phyloP scores from a whole-genome alignment of 2,888 invertebrate species.

The Galerucella pusilla region DNA sequence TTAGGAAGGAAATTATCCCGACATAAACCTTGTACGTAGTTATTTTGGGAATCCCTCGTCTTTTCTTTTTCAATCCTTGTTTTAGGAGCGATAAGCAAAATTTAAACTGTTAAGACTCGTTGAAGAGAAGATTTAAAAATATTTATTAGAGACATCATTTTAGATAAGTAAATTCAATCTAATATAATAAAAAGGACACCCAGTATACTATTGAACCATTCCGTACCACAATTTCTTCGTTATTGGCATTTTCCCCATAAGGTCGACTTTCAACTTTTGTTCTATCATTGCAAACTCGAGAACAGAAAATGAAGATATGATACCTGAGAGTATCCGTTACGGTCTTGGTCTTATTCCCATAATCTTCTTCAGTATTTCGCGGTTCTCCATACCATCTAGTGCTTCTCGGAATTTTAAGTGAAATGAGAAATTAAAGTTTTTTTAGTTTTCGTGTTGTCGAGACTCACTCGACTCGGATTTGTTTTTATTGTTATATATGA shows the following conservation, averaged over 20 bases:
- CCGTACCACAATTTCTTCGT: neutral
- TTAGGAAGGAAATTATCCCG: too few relatives aligned
- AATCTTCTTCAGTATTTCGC: slow-evolving; percentile 39
- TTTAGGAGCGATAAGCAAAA: too few relatives aligned
- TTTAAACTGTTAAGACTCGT: too few relatives aligned
- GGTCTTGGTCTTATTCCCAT: slow-evolving; percentile 25
- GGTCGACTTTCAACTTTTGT: slow-evolving; percentile 20
- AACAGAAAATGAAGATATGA: slow-evolving; percentile 27
- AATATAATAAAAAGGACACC: neutral
- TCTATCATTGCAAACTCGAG: slow-evolving; percentile 24
- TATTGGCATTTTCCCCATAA: slow-evolving; percentile 6
- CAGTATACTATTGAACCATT: neutral
- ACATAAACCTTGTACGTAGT: too few relatives aligned
- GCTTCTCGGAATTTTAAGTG: slow-evolving; percentile 43
- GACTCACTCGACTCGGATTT: slow-evolving; percentile 12
- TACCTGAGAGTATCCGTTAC: slow-evolving; percentile 26
- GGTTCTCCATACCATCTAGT: slow-evolving; percentile 33
- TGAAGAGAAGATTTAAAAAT: too few relatives aligned
- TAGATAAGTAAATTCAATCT: too few relatives aligned
- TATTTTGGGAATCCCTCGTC: too few relatives aligned
- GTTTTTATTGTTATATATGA: slow-evolving; percentile 8
- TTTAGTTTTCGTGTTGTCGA: slow-evolving; percentile 14
- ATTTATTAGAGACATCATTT: too few relatives aligned
- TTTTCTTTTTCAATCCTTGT: too few relatives aligned
- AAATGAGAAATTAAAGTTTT: slow-evolving; percentile 32